These are phyloP conservation scores for Calosoma granatense DNA, from an alignment of 1,140 invertebrate genomes.

Conservation along the genomic window DNA sequence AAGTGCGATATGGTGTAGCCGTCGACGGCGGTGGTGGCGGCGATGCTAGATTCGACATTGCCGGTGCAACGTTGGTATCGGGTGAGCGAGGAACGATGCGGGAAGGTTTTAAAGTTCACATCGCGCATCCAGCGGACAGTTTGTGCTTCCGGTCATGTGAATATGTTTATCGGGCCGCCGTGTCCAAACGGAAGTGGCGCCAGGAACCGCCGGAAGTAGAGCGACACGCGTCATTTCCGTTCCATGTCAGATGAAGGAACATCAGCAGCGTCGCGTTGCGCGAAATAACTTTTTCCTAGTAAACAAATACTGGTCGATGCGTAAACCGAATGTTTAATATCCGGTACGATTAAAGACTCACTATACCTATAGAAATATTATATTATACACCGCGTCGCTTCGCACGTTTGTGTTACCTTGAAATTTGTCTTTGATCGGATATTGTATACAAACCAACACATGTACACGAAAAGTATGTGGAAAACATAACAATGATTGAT, in stretches of 20 bases:
- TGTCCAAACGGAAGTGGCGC: neutral
- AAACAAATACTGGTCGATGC: neutral
- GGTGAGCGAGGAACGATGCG: neutral
- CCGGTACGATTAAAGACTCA: neutral
- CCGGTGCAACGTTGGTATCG: neutral
- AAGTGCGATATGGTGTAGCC: neutral
- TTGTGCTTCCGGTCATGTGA: neutral
- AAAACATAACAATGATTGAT: too few relatives aligned
- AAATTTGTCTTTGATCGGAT: too few relatives aligned
- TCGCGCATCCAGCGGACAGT: neutral
- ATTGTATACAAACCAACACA: too few relatives aligned
- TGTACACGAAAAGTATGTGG: too few relatives aligned
- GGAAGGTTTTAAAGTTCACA: neutral
- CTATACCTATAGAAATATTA: too few relatives aligned
- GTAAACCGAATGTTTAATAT: neutral
- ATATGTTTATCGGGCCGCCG: neutral
- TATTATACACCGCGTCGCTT: too few relatives aligned
- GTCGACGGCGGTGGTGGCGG: neutral
- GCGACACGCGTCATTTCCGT: constrained; percentile 4
- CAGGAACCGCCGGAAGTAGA: neutral
- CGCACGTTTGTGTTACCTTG: too few relatives aligned
- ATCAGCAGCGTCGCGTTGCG: too few relatives aligned
- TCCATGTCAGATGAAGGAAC: constrained; percentile 1
- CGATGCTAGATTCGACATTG: too few relatives aligned
- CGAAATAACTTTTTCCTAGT: neutral